Conservation (phyloP, 1,140 invertebrate species). For the Meteorus sp. region DNA sequence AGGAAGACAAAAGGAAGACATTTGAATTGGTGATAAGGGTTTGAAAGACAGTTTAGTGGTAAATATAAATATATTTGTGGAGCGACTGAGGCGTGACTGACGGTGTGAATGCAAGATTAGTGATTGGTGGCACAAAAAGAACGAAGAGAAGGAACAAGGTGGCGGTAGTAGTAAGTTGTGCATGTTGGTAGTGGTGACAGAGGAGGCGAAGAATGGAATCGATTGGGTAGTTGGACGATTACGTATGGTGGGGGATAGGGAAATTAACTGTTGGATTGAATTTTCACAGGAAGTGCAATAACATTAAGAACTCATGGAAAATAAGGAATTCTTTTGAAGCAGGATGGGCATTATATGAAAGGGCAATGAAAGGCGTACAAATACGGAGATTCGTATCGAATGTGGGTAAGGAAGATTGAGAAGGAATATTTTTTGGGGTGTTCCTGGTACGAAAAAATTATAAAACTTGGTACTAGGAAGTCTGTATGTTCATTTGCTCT, state of each 20-base stretch:
- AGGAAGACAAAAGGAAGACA: too few species aligned
- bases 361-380: not conserved
- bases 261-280: not conserved
- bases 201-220: conserved; percentile 27
- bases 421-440: not conserved
- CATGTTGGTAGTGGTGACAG: not conserved
- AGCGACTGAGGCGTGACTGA: too few species aligned
- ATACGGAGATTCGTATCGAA: conserved; percentile 5
- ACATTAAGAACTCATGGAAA: not conserved
- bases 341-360: not conserved
- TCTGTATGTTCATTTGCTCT: too few species aligned
- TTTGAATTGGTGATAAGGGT: too few species aligned
- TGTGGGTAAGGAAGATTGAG: conserved; percentile 21
- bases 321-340: not conserved
- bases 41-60: too few species aligned
- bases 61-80: too few species aligned
- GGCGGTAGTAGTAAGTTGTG: not conserved
- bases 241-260: not conserved
- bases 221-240: conserved; percentile 25
- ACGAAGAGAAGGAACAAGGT: too few species aligned
- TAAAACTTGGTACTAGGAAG: not conserved
- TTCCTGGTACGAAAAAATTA: not conserved
- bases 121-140: conserved; percentile 11
- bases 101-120: conserved; percentile 17
- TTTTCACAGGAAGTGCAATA: not conserved